phyloP scores from a whole-genome alignment of 2,888 invertebrate species.

The Cosmorhoe ocellata region DNA sequence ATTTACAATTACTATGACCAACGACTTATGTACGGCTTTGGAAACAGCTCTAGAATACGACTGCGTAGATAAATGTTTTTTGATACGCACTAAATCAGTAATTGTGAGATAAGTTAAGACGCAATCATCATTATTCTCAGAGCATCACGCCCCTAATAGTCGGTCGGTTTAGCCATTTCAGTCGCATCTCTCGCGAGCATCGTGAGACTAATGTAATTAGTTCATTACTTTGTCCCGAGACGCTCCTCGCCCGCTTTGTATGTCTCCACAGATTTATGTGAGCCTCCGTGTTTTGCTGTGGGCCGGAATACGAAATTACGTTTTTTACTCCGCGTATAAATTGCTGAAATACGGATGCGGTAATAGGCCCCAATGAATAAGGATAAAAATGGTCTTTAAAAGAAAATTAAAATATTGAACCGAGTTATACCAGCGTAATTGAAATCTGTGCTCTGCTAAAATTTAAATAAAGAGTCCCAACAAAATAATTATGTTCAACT shows the following conservation, averaged over 20 bases:
- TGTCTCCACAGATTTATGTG: constrained; percentile 68
- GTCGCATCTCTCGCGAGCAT: constrained; percentile 55
- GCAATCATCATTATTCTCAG: constrained; percentile 50
- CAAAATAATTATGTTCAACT: constrained; percentile 33
- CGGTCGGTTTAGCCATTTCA: constrained; percentile 59
- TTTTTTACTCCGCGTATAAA: constrained; percentile 51
- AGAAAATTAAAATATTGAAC: constrained; percentile 35
- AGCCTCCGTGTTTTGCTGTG: constrained; percentile 58
- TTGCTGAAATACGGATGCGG: constrained; percentile 47
- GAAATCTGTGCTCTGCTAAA: constrained; percentile 32
- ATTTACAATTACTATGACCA: no score
- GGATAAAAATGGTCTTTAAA: constrained; percentile 40
- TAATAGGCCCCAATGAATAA: constrained; percentile 45
- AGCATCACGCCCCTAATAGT: constrained; percentile 56
- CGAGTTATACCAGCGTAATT: constrained; percentile 25
- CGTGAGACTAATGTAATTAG: constrained; percentile 76
- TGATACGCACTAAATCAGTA: constrained; percentile 36
- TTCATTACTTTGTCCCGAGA: constrained; percentile 72
- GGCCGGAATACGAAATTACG: constrained; percentile 55
- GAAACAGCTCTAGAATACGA: constrained; percentile 17
- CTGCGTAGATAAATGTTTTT: constrained; percentile 25
- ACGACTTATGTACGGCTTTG: no score
- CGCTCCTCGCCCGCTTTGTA: constrained; percentile 57
- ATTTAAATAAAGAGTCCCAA: constrained; percentile 33
- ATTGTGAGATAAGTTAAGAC: constrained; percentile 43